Evolutionary conservation across 2,797 vertebrate species (phyloP).

Genomic region (Vespertilio murinus): DNA sequence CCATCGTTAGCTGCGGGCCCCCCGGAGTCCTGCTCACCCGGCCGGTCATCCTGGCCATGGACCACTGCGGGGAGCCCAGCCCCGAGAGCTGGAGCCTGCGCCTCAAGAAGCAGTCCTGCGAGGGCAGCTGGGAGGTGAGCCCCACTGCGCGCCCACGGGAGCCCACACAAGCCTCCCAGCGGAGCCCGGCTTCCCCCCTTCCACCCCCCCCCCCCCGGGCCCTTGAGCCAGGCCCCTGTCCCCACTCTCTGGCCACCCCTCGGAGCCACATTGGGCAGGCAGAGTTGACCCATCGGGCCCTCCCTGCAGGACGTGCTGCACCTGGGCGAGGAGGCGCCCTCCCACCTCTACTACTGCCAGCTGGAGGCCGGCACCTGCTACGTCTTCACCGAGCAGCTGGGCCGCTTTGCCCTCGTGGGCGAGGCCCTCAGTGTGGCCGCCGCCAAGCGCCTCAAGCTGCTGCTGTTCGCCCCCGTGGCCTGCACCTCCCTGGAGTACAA

Average conservation of each 20-base stretch:
- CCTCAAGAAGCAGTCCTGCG: slow-evolving; percentile 97
- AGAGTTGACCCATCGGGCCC: slow-evolving; percentile 15
- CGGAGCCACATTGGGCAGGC: background rate
- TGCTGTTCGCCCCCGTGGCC: slow-evolving; percentile 94
- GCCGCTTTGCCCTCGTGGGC: slow-evolving; percentile 95
- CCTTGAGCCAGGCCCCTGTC: background rate
- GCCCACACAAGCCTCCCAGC: background rate
- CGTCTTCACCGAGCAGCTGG: slow-evolving; percentile 96
- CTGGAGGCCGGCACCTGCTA: slow-evolving; percentile 95
- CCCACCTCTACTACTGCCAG: slow-evolving; percentile 97
- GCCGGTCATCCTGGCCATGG: slow-evolving; percentile 96
- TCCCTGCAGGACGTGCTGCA: slow-evolving; percentile 93
- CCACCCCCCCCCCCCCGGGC: background rate
- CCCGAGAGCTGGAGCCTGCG: slow-evolving; percentile 97
- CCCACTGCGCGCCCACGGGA: background rate
- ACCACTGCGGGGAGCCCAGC: slow-evolving; percentile 96
- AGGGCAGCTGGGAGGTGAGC: slow-evolving; percentile 97
- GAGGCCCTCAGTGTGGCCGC: slow-evolving; percentile 98
- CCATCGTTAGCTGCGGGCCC: slow-evolving; percentile 97
- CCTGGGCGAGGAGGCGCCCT: slow-evolving; percentile 93
- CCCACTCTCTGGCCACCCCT: background rate
- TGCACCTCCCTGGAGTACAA: slow-evolving; percentile 97
- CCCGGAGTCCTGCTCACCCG: slow-evolving; percentile 96
- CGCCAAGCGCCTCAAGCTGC: slow-evolving; percentile 95
- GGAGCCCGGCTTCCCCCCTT: background rate